Conservation (phyloP, 2,113 vertebrate species). For the Hemiprocne comata region DNA sequence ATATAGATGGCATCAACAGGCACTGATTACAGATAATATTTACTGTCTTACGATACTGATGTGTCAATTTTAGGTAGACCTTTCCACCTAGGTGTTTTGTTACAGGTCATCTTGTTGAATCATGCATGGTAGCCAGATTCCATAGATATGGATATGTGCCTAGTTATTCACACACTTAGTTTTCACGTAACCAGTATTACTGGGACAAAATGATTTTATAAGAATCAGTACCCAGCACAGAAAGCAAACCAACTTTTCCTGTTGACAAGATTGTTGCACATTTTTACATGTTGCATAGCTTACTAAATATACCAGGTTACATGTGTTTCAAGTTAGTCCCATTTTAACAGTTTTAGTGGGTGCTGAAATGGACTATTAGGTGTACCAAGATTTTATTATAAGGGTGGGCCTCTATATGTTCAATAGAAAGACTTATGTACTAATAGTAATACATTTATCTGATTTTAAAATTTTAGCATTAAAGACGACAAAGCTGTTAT, state of each 20-base stretch:
- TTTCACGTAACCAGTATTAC: conserved; percentile 17
- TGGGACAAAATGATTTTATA: neutral
- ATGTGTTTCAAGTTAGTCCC: neutral
- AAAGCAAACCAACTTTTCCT: conserved; percentile 14
- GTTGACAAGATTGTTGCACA: neutral
- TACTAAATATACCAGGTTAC: neutral
- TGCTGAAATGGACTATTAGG: neutral
- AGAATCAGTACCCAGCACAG: neutral
- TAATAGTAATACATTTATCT: neutral
- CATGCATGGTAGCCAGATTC: neutral
- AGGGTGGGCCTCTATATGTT: neutral
- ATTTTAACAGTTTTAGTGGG: neutral
- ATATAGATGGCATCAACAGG: neutral
- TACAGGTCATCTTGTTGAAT: conserved; percentile 41
- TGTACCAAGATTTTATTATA: neutral
- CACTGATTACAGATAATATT: neutral
- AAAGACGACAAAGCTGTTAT: neutral
- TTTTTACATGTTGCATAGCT: neutral
- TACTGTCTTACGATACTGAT: neutral
- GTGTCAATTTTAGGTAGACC: conserved; percentile 46
- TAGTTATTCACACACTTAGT: neutral
- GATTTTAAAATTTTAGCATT: neutral
- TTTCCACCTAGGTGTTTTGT: conserved; percentile 38
- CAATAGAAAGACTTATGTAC: neutral
- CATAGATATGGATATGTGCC: neutral